These are phyloP conservation scores for Onychostruthus taczanowskii DNA, from an alignment of 2,113 vertebrate genomes.

Conservation along the genomic window DNA sequence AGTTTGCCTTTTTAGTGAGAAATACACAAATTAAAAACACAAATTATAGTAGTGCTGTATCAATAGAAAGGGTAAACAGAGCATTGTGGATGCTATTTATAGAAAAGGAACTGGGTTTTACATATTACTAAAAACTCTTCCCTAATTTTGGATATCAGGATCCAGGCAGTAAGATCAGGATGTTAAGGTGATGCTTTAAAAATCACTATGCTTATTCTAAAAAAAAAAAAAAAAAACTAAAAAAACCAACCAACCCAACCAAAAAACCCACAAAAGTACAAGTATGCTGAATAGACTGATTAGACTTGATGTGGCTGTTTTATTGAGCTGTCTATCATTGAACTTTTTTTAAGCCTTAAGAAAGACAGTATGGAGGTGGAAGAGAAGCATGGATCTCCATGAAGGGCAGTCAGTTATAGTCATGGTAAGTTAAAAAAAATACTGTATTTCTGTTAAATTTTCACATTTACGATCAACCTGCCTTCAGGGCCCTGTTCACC, in stretches of 20 bases:
- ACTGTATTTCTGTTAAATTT: neutral
- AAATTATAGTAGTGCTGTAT: neutral
- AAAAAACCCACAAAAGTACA: neutral
- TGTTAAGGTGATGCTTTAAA: neutral
- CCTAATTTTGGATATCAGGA: neutral
- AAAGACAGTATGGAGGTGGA: neutral
- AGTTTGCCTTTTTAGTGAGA: neutral
- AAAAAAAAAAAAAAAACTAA: neutral
- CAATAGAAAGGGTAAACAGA: neutral
- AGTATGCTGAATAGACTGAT: neutral
- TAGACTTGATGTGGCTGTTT: neutral
- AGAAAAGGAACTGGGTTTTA: neutral
- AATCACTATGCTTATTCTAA: neutral
- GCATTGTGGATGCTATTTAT: neutral
- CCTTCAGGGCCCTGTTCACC: neutral
- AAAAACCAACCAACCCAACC: neutral
- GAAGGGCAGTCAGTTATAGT: neutral
- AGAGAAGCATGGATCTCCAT: neutral
- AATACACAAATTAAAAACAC: neutral
- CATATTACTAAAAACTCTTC: neutral
- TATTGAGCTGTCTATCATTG: neutral
- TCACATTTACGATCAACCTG: neutral
- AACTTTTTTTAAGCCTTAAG: conserved; percentile 24
- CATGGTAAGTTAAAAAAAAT: neutral
- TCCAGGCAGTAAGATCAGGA: neutral